A percentile compares a stretch with the other conserved stretches of the same genome.
These are phyloP conservation scores for Damaliscus lunatus DNA, from an alignment of 2,113 vertebrate species.

Conservation along the genomic window DNA sequence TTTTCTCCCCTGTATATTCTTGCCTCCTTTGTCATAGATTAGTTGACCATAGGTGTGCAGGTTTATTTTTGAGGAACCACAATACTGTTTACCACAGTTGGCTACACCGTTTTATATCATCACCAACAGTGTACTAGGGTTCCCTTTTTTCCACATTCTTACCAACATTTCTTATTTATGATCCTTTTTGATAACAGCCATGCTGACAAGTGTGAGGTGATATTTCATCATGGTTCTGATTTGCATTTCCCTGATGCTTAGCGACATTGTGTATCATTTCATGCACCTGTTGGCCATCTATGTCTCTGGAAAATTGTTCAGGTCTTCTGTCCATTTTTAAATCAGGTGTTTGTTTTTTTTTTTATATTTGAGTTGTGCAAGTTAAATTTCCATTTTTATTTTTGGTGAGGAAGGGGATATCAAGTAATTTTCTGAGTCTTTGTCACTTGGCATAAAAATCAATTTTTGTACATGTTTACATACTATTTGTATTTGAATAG, in stretches of 20 bases:
- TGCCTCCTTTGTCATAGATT: neutral
- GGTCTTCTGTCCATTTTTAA: neutral
- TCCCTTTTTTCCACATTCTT: neutral
- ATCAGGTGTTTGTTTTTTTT: neutral
- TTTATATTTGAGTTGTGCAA: neutral
- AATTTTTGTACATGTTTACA: neutral
- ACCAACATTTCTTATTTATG: neutral
- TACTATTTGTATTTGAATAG: neutral
- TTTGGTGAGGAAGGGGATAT: neutral
- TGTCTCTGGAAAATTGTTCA: neutral
- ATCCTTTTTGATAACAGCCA: neutral
- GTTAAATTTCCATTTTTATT: neutral
- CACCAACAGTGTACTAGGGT: neutral
- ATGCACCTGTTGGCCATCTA: neutral
- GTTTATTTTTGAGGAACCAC: neutral
- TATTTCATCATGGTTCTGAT: neutral
- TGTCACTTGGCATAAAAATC: neutral
- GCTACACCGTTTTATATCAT: neutral
- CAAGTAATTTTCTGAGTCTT: neutral
- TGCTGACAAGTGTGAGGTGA: neutral
- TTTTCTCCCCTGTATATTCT: neutral
- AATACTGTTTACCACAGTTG: neutral
- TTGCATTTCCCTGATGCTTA: neutral
- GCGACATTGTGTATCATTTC: rapidly evolving
- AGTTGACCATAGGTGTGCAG: neutral